Conservation (phyloP, 2,888 invertebrate species). For the Autographa pulchrina region DNA sequence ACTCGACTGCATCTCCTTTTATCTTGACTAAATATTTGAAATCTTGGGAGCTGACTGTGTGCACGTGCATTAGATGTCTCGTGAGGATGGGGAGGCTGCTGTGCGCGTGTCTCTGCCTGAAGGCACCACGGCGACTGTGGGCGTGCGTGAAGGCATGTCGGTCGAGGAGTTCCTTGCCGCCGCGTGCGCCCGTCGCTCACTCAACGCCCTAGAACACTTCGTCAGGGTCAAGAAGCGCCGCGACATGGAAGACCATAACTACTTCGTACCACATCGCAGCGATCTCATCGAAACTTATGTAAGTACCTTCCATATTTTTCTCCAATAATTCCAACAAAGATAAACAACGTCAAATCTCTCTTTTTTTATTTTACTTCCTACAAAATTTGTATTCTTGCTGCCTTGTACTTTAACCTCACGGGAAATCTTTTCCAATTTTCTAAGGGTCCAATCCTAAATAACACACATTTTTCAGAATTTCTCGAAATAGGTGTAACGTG, state of each 20-base stretch:
- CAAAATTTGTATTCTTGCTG: constrained; percentile 8
- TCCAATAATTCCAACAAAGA: background rate
- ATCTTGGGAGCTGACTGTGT: background rate
- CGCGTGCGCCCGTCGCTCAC: constrained; percentile 97
- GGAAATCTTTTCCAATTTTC: constrained; percentile 10
- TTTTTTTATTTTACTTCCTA: background rate
- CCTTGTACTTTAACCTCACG: background rate
- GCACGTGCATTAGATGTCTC: constrained; percentile 91
- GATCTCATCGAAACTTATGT: constrained; percentile 98
- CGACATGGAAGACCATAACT: constrained; percentile 98
- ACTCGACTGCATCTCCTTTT: background rate
- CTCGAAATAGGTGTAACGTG: background rate
- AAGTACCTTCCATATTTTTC: constrained; percentile 84
- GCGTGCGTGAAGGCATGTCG: constrained; percentile 97
- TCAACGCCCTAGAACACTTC: constrained; percentile 98
- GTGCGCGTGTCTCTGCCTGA: constrained; percentile 97
- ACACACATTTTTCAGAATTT: background rate
- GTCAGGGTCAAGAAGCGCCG: constrained; percentile 97
- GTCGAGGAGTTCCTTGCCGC: constrained; percentile 98
- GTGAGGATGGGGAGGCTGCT: constrained; percentile 96
- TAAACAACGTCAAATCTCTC: background rate
- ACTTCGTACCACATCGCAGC: constrained; percentile 98
- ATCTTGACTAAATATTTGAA: background rate
- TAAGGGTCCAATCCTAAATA: background rate
- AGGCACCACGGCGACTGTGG: constrained; percentile 94